Evolutionary conservation across 2,888 invertebrate genomes (phyloP), one percentile per base, ranked within the genome.

Genomic region (Caenorhabditis becei): DNA sequence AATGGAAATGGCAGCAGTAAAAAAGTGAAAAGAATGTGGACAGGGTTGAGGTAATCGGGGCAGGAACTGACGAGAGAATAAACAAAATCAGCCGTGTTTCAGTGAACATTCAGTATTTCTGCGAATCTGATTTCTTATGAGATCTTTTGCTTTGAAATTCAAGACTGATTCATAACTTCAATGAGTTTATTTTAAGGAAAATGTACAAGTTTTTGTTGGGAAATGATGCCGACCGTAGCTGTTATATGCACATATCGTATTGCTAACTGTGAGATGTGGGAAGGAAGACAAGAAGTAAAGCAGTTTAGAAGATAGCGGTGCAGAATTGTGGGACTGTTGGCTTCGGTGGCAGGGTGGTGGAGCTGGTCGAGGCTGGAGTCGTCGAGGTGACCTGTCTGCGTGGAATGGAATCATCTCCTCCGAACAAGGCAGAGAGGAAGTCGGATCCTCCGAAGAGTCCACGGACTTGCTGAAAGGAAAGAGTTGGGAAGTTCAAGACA

Each of bases 321-420:
- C 90, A 90, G 88, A 89, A 89, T 69, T 88, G 86, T 61, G 90
- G 90, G 18, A 89, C 86, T 16, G 85, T 87, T 37, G 90, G 90
- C 51, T 88, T 86, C 35, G 84, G 86, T 26, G 86, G 83, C 47
- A 87, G 74, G 18, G 86, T 82, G 18, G 85, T 66, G 14, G 87
- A 77, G 53, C 82, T 85, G 41, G 80, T 70, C 1, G 86, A 62
- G 26, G 84, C 77, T 10, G 87, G 62, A 47, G 85, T 80, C 35
- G 86, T 83, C n/a, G 84, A 56, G 28, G 71, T 51, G 53, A 71
- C 71, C 75, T 62, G 70, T 14, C 35, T 54, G 28, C 47, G 77
- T 51, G 49, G 67, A 44, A 24, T 44, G 24, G 54, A 14, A 20
- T 74, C 79, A 28, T 83, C 84, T 70, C 67, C 82, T 65, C 86